Conservation (phyloP, 1,140 invertebrate genomes). For the Euglossa dilemma region DNA sequence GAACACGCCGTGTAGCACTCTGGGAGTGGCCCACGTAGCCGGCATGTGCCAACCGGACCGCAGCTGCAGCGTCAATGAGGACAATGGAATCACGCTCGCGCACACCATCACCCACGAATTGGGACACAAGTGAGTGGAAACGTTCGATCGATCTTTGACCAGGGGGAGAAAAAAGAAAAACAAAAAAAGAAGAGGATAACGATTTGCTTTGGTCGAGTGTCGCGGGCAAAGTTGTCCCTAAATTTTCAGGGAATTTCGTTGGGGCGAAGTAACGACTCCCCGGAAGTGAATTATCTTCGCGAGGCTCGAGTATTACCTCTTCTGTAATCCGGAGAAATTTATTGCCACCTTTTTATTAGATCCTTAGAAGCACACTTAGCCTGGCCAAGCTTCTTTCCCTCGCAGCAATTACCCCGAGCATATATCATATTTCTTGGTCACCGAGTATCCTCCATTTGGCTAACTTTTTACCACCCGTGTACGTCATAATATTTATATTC, state of each 20-base stretch:
- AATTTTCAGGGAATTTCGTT: neutral
- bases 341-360: conserved; percentile 13
- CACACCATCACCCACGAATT: conserved; percentile 97
- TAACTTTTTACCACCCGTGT: neutral
- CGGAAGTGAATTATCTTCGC: conserved; percentile 1
- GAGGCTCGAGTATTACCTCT: conserved; percentile 4
- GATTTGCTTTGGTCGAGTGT: neutral
- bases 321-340: conserved; percentile 11
- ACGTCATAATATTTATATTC: neutral
- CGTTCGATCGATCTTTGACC: conserved; percentile 8
- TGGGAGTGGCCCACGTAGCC: conserved; percentile 94
- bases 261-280: neutral
- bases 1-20: conserved; percentile 90
- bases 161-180: neutral
- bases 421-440: conserved; percentile 9
- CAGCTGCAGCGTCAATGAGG: conserved; percentile 95
- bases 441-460: neutral
- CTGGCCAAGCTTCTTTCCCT: conserved; percentile 12
- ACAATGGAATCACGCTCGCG: conserved; percentile 94
- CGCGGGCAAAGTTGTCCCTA: neutral
- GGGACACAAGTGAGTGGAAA: conserved; percentile 92
- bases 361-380: conserved; percentile 20
- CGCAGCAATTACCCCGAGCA: neutral
- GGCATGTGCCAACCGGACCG: conserved; percentile 95
- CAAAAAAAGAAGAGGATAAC: neutral